Evolutionary conservation across 2,888 invertebrate genomes (phyloP), one percentile per base, ranked within the genome.

Genomic region (Salpingus planirostris): DNA sequence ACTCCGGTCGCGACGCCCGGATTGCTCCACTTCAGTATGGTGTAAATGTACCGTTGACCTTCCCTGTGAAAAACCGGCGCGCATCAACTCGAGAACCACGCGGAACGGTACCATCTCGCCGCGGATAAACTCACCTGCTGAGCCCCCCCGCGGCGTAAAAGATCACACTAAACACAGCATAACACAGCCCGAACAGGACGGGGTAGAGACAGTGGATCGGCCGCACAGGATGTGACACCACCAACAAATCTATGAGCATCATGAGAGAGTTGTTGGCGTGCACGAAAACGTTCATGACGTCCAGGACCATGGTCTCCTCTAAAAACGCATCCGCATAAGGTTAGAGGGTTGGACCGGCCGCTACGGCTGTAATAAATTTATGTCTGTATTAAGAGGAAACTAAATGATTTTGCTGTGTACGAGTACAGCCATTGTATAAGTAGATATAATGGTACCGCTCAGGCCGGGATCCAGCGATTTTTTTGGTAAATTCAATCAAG

Each of bases 201-300:
- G 79, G 70, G 62, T 78, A 77, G 65, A 73, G 69, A 54, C 73
- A 70, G 44, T 65, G 65, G 14, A 78, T 66, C 22, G 83, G 60
- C 14, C 78, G 71, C 27, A 85, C 64, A 0, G 89, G 87, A 55
- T 86, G 80, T 21, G 76, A 72, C 5, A 80, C 79, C 29, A 88
- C 65, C 32, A 71, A 69, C 25, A 87, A 59, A 62, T 90, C 89
- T 3, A 77, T 40, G 21, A 85, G 57, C 76, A 87, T 83, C 40
- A 82, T 63, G 6, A 80, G 47, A 0, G 83, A 80, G 65, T 89
- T 89, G 40, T 76, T 73, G 7, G 77, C 80, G 59, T 90, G 89
- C 0, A 80, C 74, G 29, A 84, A 66, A 11, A 84, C 60, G 60
- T 85, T 86, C 23, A 82, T 65, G 1, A 73, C 69, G 54, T 80